Evolutionary conservation across 1,140 invertebrate genomes (phyloP).

Genomic region (Theocolax elegans): DNA sequence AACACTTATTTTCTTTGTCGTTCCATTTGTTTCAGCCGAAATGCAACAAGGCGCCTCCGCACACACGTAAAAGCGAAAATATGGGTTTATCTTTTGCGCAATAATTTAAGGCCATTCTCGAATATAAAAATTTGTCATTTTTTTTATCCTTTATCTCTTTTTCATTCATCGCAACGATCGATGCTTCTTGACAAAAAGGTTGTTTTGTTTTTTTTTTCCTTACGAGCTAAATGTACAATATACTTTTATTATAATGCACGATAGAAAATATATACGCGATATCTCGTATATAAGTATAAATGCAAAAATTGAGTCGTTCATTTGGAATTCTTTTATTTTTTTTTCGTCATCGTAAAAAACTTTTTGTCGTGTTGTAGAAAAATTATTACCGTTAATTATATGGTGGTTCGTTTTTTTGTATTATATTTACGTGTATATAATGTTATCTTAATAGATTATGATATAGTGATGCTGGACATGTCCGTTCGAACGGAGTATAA

Average conservation of each 20-base stretch:
- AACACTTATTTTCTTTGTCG: not conserved
- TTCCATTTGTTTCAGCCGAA: constrained; percentile 22
- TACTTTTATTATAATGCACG: not conserved
- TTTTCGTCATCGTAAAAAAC: not conserved
- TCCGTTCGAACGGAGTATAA: not conserved
- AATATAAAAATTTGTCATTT: not conserved
- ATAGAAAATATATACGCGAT: constrained; percentile 29
- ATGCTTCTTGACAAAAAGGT: constrained; percentile 5
- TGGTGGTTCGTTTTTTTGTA: too few relatives aligned
- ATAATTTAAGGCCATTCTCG: constrained; percentile 27
- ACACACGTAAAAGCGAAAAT: too few relatives aligned
- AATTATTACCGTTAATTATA: constrained; percentile 23
- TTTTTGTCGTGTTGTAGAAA: constrained; percentile 2
- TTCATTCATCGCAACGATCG: not conserved
- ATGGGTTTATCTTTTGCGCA: too few relatives aligned
- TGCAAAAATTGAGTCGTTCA: constrained; percentile 26
- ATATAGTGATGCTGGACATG: too few relatives aligned
- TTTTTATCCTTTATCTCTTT: not conserved
- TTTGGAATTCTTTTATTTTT: not conserved
- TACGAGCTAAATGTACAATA: constrained; percentile 16
- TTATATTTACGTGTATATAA: too few relatives aligned
- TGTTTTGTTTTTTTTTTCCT: constrained; percentile 1
- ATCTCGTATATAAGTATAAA: not conserved
- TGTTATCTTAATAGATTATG: constrained; percentile 7
- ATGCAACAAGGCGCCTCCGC: too few relatives aligned